A percentile compares a stretch with the other conserved stretches of the same genome.
phyloP scores from a whole-genome alignment of 2,797 vertebrate species.

The Sorex maritimensis region DNA sequence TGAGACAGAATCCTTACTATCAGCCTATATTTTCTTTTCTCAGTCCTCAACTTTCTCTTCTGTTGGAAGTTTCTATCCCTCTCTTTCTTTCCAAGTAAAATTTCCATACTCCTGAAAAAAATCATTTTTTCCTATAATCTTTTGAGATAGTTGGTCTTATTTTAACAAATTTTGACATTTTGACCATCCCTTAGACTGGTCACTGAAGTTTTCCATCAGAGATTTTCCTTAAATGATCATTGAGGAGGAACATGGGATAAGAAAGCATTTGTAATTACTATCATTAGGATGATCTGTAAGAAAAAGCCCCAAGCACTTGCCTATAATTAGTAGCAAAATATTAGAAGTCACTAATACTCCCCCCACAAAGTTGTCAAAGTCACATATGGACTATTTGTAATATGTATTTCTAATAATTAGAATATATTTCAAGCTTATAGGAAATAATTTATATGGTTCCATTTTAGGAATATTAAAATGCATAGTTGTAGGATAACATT shows the following conservation, averaged over 20 bases:
- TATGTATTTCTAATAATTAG: constrained; percentile 36
- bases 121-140: neutral
- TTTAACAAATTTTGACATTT: constrained; percentile 33
- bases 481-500: too few species aligned
- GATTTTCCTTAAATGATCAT: constrained; percentile 60
- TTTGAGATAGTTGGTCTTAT: neutral
- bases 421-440: constrained; percentile 46
- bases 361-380: constrained; percentile 17
- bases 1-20: neutral
- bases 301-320: neutral
- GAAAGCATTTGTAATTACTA: neutral
- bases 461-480: constrained; percentile 43
- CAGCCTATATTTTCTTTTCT: neutral
- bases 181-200: neutral
- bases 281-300: constrained; percentile 36
- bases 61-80: neutral
- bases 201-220: neutral
- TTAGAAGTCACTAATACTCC: neutral
- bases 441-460: constrained; percentile 45
- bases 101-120: neutral
- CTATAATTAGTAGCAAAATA: neutral
- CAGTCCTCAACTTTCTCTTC: constrained; percentile 3
- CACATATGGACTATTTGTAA: constrained; percentile 26
- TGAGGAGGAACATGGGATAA: constrained; percentile 50
- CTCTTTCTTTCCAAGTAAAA: neutral